Conservation (phyloP, 1,140 invertebrate species). For the Zophobas morio region DNA sequence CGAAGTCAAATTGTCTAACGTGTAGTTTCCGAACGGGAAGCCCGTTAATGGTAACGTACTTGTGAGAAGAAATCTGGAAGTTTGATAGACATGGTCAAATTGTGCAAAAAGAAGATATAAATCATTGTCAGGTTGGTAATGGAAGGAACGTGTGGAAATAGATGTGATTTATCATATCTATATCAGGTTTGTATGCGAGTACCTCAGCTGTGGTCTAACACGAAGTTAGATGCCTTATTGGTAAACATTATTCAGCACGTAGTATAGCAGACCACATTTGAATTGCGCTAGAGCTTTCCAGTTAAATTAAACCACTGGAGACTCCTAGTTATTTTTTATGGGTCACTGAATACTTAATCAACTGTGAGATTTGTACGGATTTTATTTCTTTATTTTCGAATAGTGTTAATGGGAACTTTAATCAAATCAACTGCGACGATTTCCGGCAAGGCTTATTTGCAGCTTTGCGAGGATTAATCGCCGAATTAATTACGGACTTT, state of each 20-base stretch:
- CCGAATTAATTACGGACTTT: not conserved
- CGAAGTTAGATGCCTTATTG: slow-evolving; percentile 49
- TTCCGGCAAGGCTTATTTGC: slow-evolving; percentile 6
- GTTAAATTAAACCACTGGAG: slow-evolving; percentile 51
- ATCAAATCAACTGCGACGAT: slow-evolving; percentile 26
- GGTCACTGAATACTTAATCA: slow-evolving; percentile 47
- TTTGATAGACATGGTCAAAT: slow-evolving; percentile 52
- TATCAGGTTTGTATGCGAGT: slow-evolving; percentile 44
- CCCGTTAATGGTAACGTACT: not conserved
- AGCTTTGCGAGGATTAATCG: not conserved
- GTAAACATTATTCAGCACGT: slow-evolving; percentile 52
- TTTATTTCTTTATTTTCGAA: slow-evolving; percentile 34
- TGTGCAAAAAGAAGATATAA: slow-evolving; percentile 50
- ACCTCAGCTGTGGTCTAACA: slow-evolving; percentile 50
- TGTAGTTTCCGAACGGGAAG: not conserved
- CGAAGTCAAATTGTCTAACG: not conserved
- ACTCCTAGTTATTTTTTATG: slow-evolving; percentile 48
- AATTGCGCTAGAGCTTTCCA: slow-evolving; percentile 45
- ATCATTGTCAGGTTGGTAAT: slow-evolving; percentile 51
- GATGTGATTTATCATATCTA: slow-evolving; percentile 53
- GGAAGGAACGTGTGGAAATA: slow-evolving; percentile 51
- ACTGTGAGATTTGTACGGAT: slow-evolving; percentile 43
- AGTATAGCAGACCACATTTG: slow-evolving; percentile 44
- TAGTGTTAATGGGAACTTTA: slow-evolving; percentile 5
- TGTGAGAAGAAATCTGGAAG: slow-evolving; percentile 28